Conservation (phyloP, 2,888 invertebrate genomes). For the Cheilosia grossa region DNA sequence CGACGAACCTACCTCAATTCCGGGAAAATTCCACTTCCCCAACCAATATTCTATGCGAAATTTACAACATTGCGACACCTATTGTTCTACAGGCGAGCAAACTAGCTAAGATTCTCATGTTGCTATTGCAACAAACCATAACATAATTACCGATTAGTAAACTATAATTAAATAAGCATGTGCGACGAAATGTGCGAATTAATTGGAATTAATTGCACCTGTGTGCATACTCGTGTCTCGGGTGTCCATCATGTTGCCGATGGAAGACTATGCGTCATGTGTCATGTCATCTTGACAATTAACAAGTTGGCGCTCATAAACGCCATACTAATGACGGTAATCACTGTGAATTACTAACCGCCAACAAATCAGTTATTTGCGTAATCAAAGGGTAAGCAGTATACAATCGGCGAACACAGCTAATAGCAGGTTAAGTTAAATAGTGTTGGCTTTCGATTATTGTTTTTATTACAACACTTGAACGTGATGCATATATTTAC, state of each 20-base stretch:
- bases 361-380: not conserved
- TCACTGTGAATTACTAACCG: not conserved
- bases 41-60: not conserved
- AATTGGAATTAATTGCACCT: constrained; percentile 29
- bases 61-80: not conserved
- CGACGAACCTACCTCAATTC: not conserved
- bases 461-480: not conserved
- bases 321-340: not conserved
- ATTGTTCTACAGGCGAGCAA: constrained; percentile 37
- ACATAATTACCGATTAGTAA: constrained; percentile 43
- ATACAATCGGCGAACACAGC: not conserved
- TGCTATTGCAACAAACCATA: constrained; percentile 25
- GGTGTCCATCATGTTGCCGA: not conserved
- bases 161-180: constrained; percentile 42
- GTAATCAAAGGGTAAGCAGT: not conserved
- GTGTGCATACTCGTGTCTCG: constrained; percentile 9
- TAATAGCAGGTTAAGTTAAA: not conserved
- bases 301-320: not conserved
- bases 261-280: not conserved
- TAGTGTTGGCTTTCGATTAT: not conserved
- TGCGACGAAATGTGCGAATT: constrained; percentile 14
- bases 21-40: not conserved
- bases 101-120: constrained; percentile 8
- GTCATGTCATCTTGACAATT: constrained; percentile 4
- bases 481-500: constrained; percentile 17